These are phyloP conservation scores for Oceanodroma tethys DNA, from an alignment of 2,113 vertebrate genomes.

Conservation along the genomic window DNA sequence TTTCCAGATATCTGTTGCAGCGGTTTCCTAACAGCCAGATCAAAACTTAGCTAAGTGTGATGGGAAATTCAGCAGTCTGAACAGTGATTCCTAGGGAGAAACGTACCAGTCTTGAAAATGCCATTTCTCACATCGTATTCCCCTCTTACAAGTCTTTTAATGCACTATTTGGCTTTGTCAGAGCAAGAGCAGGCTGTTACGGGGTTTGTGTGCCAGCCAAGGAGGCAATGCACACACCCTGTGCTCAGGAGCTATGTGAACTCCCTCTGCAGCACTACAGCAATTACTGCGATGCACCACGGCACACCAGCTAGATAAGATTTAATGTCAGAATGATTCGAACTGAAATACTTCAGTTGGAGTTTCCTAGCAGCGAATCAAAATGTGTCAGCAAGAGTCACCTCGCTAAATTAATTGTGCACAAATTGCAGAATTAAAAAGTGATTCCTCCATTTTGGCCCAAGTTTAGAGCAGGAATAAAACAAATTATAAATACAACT, in stretches of 20 bases:
- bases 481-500: not conserved
- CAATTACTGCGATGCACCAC: fast-evolving
- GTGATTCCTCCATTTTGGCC: not conserved
- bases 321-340: not conserved
- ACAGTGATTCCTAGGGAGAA: not conserved
- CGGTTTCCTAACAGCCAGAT: not conserved
- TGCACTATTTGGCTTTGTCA: not conserved
- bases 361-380: not conserved
- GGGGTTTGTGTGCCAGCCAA: not conserved
- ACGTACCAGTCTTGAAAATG: fast-evolving
- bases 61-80: not conserved
- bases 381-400: not conserved
- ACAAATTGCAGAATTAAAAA: not conserved
- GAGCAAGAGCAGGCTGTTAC: not conserved
- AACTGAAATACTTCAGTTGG: not conserved
- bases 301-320: not conserved
- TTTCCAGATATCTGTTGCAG: not conserved
- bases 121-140: not conserved
- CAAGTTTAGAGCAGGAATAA: not conserved
- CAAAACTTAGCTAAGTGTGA: not conserved
- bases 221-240: fast-evolving
- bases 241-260: not conserved
- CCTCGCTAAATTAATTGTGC: not conserved
- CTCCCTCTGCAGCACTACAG: not conserved
- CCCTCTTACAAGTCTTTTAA: not conserved